These are phyloP conservation scores for Antennarius maculatus DNA, from an alignment of 2,797 vertebrate genomes.

Conservation along the genomic window DNA sequence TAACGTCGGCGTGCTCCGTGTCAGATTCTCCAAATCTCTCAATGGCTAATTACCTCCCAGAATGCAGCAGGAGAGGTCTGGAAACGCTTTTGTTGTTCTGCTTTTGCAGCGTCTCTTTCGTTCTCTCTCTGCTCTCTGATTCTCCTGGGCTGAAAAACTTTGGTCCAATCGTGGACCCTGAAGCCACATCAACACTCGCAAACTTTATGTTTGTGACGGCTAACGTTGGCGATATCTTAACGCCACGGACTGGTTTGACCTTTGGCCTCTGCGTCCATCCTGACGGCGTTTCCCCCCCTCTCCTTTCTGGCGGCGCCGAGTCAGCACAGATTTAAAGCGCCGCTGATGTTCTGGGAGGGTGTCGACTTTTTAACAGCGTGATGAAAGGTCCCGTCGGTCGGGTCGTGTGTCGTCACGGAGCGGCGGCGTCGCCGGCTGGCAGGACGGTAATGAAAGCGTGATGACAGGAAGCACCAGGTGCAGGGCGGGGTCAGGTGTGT, in stretches of 20 bases:
- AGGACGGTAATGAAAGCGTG: constrained; percentile 68
- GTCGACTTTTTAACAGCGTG: constrained; percentile 43
- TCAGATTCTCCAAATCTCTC: constrained; percentile 74
- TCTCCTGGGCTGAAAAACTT: constrained; percentile 52
- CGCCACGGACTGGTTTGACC: too few species aligned
- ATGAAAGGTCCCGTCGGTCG: constrained; percentile 63
- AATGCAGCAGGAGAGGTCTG: constrained; percentile 66
- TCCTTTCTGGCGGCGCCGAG: constrained; percentile 19
- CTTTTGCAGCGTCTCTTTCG: constrained; percentile 31
- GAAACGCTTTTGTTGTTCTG: constrained; percentile 66
- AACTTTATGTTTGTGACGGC: not conserved
- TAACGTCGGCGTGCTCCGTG: constrained; percentile 58
- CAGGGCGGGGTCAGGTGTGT: constrained; percentile 49
- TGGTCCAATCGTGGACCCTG: constrained; percentile 34
- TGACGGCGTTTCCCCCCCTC: constrained; percentile 11
- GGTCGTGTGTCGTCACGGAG: constrained; percentile 48
- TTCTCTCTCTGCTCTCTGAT: constrained; percentile 15
- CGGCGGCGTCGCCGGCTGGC: constrained; percentile 52
- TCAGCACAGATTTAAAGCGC: constrained; percentile 58
- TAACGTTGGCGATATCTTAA: too few species aligned
- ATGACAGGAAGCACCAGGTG: constrained; percentile 76
- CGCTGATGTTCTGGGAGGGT: constrained; percentile 42
- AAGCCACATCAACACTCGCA: constrained; percentile 24
- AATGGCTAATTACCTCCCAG: constrained; percentile 75
- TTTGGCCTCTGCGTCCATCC: constrained; percentile 6